Percentiles rank a stretch among this genome's conserved stretches.
Evolutionary conservation across 2,797 vertebrate species (phyloP).

Genomic region (Brachymystax lenok): DNA sequence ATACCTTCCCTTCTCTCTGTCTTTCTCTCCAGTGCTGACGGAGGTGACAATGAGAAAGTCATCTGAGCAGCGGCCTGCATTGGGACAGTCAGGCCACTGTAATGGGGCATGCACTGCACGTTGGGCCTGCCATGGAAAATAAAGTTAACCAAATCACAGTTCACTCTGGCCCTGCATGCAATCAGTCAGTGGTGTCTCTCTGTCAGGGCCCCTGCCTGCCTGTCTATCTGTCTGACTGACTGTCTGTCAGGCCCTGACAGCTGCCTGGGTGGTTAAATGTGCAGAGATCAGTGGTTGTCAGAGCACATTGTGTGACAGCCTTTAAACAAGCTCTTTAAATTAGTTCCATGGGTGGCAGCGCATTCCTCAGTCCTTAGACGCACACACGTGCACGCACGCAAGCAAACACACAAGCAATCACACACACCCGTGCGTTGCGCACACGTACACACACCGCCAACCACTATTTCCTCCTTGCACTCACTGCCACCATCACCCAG

Average conservation of each 20-base stretch:
- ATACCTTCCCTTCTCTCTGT: neutral
- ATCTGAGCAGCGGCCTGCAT: neutral
- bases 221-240: neutral
- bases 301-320: slow-evolving; percentile 67
- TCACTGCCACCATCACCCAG: slow-evolving; percentile 38
- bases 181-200: slow-evolving; percentile 72
- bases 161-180: slow-evolving; percentile 71
- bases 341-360: slow-evolving; percentile 74
- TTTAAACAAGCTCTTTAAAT: slow-evolving; percentile 77
- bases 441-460: slow-evolving; percentile 15
- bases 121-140: slow-evolving; percentile 76
- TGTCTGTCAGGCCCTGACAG: slow-evolving; percentile 73
- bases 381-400: neutral
- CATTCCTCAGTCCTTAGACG: slow-evolving; percentile 50
- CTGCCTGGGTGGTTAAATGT: slow-evolving; percentile 69
- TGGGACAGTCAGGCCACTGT: slow-evolving; percentile 16
- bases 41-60: neutral
- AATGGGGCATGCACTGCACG: slow-evolving; percentile 69
- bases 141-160: slow-evolving; percentile 81
- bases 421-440: slow-evolving; percentile 3
- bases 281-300: slow-evolving; percentile 74
- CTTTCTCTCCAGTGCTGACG: neutral
- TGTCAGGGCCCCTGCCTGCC: slow-evolving; percentile 21
- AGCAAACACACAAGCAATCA: neutral
- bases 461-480: neutral